Evolutionary conservation across 2,113 vertebrate genomes (phyloP).

Genomic region (Phoenicopterus ruber): DNA sequence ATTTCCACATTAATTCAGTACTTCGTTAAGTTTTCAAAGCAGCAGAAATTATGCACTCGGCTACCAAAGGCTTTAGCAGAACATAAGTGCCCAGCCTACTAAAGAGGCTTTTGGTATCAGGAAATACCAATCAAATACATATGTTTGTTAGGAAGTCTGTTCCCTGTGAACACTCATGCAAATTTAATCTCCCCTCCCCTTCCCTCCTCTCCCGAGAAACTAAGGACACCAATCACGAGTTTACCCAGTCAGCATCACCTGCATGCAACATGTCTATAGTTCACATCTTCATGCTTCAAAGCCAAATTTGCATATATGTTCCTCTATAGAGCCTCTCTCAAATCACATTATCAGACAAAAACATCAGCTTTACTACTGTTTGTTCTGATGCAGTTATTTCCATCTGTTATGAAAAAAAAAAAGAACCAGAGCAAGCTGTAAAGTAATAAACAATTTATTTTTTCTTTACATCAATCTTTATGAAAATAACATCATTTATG

Average conservation of each 20-base stretch:
- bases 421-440: background rate
- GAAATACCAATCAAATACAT: background rate
- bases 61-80: background rate
- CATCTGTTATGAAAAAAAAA: background rate
- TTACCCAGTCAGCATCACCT: background rate
- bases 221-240: background rate
- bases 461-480: slow-evolving; percentile 21
- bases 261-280: background rate
- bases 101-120: background rate
- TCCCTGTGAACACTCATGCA: fast-evolving
- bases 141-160: background rate
- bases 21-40: background rate
- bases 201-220: background rate
- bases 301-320: background rate
- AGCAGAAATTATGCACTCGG: background rate
- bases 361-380: background rate
- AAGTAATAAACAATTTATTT: slow-evolving; percentile 67
- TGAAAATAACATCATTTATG: background rate
- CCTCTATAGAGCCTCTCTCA: background rate
- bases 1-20: background rate
- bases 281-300: background rate
- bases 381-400: background rate
- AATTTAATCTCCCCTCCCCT: background rate
- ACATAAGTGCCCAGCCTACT: background rate
- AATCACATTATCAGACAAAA: background rate